A percentile compares a stretch with the other conserved stretches of the same genome.
Evolutionary conservation across 1,140 invertebrate species (phyloP).

Genomic region (Ericerus pela): DNA sequence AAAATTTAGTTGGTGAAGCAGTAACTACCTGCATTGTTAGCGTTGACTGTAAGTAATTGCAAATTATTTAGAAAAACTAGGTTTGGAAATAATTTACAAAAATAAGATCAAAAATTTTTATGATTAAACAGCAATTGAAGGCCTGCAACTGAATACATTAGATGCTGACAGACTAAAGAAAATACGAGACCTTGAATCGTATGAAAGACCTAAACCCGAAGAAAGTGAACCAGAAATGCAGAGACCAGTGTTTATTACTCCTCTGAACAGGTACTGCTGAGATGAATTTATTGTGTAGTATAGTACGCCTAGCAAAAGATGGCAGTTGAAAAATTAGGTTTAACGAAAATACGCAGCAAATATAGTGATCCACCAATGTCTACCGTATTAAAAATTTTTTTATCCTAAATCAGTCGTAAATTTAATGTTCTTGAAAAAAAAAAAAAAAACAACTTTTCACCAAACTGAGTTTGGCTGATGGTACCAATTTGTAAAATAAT

Average conservation of each 20-base stretch:
- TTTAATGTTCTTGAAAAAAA: not conserved
- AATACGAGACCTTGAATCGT: constrained; percentile 73
- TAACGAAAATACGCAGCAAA: too few species aligned
- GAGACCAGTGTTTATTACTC: constrained; percentile 72
- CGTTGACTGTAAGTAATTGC: constrained; percentile 50
- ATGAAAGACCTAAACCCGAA: constrained; percentile 53
- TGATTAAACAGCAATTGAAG: constrained; percentile 54
- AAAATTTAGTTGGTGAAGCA: constrained; percentile 80
- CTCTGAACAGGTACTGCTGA: constrained; percentile 47
- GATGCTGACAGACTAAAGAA: constrained; percentile 77
- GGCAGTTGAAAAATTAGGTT: too few species aligned
- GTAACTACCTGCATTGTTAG: constrained; percentile 74
- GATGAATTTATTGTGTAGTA: too few species aligned
- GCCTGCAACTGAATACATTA: constrained; percentile 69
- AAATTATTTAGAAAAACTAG: not conserved
- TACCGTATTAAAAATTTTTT: too few species aligned
- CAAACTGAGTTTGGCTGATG: too few species aligned
- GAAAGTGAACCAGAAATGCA: constrained; percentile 62
- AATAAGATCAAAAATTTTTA: too few species aligned
- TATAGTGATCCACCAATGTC: too few species aligned
- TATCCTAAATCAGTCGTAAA: not conserved
- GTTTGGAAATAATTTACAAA: too few species aligned
- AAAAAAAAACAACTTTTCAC: too few species aligned
- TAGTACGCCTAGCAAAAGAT: too few species aligned
- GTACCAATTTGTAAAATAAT: too few species aligned